A percentile compares a stretch with the other conserved stretches of the same genome.
These are phyloP conservation scores for Leptobrachium leishanense DNA, from an alignment of 2,113 vertebrate species.

Conservation along the genomic window DNA sequence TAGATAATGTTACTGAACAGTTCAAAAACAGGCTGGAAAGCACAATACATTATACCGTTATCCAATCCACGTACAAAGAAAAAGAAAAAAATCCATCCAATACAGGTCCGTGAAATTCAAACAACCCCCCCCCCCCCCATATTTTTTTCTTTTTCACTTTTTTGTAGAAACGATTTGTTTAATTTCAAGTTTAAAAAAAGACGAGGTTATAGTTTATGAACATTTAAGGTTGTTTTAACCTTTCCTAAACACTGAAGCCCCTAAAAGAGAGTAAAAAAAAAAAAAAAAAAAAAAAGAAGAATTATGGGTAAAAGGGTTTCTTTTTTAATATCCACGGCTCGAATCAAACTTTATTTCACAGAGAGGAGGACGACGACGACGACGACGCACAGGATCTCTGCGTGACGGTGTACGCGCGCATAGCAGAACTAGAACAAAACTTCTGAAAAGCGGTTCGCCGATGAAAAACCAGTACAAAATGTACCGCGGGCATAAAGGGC, in stretches of 20 bases:
- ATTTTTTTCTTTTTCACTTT: constrained; percentile 14
- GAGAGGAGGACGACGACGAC: no score
- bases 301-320: no score
- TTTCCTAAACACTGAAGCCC: constrained; percentile 55
- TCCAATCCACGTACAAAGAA: constrained; percentile 64
- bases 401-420: no score
- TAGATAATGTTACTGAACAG: constrained; percentile 75
- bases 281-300: constrained; percentile 20
- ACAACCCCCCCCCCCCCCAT: neutral
- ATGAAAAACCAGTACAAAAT: no score
- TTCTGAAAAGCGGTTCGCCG: no score
- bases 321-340: no score
- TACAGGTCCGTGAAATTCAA: constrained; percentile 63
- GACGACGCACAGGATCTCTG: no score
- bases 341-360: no score
- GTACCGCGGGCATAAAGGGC: no score
- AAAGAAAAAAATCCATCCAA: constrained; percentile 61
- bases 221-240: constrained; percentile 41
- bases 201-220: constrained; percentile 49
- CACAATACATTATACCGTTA: constrained; percentile 69
- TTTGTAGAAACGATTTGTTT: constrained; percentile 43
- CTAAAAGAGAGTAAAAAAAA: constrained; percentile 49
- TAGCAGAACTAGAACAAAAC: no score
- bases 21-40: constrained; percentile 67
- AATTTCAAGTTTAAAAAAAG: constrained; percentile 58